Percentiles rank a stretch among this genome's conserved stretches.
These are phyloP conservation scores for Gouania willdenowi DNA, from an alignment of 2,797 vertebrate genomes.

Conservation along the genomic window DNA sequence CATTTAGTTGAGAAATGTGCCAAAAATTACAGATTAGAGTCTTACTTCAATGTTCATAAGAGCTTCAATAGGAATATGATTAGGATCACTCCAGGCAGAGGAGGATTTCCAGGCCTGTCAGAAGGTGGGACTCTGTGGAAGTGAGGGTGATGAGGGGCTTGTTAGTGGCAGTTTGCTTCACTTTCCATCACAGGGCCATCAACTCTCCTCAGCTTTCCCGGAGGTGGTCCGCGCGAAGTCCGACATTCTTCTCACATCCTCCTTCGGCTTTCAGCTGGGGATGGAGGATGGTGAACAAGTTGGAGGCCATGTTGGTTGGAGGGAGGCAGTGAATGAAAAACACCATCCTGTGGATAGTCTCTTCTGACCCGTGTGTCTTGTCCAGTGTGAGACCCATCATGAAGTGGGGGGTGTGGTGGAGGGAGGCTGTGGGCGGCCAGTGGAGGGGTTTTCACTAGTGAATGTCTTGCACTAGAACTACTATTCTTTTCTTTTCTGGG, in stretches of 20 bases:
- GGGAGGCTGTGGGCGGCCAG: slow-evolving; percentile 34
- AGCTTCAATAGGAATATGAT: slow-evolving; percentile 76
- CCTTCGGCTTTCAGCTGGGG: slow-evolving; percentile 48
- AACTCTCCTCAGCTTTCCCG: slow-evolving; percentile 59
- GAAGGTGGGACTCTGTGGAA: slow-evolving; percentile 47
- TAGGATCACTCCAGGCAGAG: slow-evolving; percentile 51
- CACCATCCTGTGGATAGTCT: slow-evolving; percentile 25
- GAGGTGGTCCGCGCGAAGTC: slow-evolving; percentile 53
- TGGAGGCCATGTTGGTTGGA: slow-evolving; percentile 31
- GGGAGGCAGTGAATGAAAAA: slow-evolving; percentile 31
- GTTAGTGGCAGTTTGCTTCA: slow-evolving; percentile 34
- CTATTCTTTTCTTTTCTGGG: slow-evolving; percentile 62
- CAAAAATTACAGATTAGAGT: not conserved
- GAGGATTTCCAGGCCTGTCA: slow-evolving; percentile 51
- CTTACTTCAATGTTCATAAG: slow-evolving; percentile 79
- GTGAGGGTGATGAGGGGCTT: slow-evolving; percentile 45
- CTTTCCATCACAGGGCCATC: slow-evolving; percentile 32
- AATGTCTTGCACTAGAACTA: slow-evolving; percentile 27
- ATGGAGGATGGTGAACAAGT: slow-evolving; percentile 30
- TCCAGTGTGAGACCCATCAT: slow-evolving; percentile 37
- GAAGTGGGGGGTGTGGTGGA: slow-evolving; percentile 36
- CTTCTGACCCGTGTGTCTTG: slow-evolving; percentile 56
- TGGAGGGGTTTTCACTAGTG: slow-evolving; percentile 46
- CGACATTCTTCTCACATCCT: slow-evolving; percentile 53
- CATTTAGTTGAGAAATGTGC: not conserved